Evolutionary conservation across 2,113 vertebrate species (phyloP).

Genomic region (Eudyptes chrysolophus): DNA sequence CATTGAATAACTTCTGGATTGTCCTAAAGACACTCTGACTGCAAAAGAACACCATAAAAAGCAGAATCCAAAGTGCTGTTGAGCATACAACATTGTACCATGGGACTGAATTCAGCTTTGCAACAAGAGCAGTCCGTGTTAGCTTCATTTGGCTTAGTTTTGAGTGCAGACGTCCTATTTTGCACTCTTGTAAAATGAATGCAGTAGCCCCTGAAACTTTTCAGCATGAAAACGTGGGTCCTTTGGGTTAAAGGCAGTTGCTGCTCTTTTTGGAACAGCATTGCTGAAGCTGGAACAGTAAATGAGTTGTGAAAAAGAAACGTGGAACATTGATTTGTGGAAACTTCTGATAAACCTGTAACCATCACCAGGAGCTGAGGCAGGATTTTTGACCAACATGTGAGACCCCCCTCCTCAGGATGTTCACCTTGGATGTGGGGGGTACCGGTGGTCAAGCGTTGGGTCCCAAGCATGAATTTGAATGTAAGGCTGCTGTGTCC

Average conservation of each 20-base stretch:
- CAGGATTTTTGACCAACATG: neutral
- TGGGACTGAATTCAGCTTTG: neutral
- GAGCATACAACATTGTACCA: neutral
- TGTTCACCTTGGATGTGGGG: neutral
- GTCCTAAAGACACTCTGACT: neutral
- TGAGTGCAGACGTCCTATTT: neutral
- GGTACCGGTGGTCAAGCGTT: rapidly evolving
- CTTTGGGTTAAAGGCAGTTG: neutral
- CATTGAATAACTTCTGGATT: neutral
- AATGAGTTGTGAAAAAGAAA: neutral
- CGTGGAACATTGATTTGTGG: rapidly evolving
- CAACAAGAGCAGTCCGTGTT: neutral
- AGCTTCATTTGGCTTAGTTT: neutral
- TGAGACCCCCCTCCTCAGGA: neutral
- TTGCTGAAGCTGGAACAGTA: neutral
- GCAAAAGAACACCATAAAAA: neutral
- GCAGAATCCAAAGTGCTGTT: neutral
- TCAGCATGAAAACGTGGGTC: neutral
- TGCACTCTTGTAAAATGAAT: neutral
- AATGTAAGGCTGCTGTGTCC: neutral
- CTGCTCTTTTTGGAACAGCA: neutral
- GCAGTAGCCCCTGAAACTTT: neutral
- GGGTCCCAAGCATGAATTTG: neutral
- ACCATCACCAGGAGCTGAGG: neutral
- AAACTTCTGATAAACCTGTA: neutral